Evolutionary conservation across 2,797 vertebrate genomes (phyloP).

Genomic region (Myotis daubentonii): DNA sequence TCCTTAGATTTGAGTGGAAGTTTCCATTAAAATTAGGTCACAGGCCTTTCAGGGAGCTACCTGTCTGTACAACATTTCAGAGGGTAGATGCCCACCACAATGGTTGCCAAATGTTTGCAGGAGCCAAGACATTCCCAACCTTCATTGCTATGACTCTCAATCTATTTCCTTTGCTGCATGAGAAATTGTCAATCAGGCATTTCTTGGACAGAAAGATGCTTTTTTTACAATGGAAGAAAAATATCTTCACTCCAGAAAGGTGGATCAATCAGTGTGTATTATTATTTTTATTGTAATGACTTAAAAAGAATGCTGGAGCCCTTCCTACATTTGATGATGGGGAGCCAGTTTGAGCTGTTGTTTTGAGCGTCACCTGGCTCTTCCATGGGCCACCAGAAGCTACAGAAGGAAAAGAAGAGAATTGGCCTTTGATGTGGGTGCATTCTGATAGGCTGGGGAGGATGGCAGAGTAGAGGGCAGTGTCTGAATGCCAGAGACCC

Average conservation of each 20-base stretch:
- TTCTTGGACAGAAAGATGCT: neutral
- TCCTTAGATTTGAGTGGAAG: neutral
- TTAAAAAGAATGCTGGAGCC: neutral
- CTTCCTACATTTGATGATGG: neutral
- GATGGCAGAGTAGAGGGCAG: neutral
- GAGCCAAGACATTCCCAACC: neutral
- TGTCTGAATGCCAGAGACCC: neutral
- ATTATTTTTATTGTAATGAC: neutral
- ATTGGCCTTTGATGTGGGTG: neutral
- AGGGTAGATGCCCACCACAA: neutral
- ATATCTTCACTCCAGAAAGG: neutral
- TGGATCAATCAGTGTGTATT: neutral
- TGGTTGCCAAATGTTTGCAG: neutral
- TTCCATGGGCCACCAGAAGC: neutral
- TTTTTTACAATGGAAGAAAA: neutral
- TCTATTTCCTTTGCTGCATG: neutral
- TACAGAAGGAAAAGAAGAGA: neutral
- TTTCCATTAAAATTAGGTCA: slow-evolving; percentile 50
- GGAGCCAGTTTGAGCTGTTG: neutral
- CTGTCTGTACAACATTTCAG: neutral
- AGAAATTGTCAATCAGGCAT: neutral
- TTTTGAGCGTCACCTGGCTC: neutral
- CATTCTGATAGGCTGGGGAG: neutral
- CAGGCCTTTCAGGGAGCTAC: neutral
- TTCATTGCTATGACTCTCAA: neutral